Conservation (phyloP, 2,888 invertebrate species). For the Leucophenga maculata region DNA sequence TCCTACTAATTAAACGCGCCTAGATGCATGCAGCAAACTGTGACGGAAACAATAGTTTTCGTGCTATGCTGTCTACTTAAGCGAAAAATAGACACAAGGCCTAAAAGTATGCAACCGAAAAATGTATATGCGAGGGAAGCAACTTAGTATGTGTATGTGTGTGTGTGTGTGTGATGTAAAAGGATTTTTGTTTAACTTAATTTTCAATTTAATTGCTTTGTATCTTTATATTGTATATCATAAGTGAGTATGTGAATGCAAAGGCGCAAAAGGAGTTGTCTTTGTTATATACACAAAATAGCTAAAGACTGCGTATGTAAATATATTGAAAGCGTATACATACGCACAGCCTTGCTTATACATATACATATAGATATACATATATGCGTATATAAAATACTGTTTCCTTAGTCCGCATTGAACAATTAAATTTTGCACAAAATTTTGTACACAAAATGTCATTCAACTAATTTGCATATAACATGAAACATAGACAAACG, state of each 20-base stretch:
- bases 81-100: constrained; percentile 12
- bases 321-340: background rate
- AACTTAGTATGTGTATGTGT: background rate
- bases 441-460: constrained; percentile 27
- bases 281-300: background rate
- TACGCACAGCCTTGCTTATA: background rate
- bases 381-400: constrained; percentile 4
- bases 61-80: constrained; percentile 6
- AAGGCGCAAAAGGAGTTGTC: background rate
- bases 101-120: constrained; percentile 24
- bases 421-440: constrained; percentile 27
- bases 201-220: constrained; percentile 25
- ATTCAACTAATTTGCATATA: constrained; percentile 29
- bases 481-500: constrained; percentile 9
- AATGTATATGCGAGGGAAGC: constrained; percentile 37
- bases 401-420: constrained; percentile 5
- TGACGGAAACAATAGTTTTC: constrained; percentile 65
- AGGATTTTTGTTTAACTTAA: constrained; percentile 24
- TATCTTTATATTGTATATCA: background rate
- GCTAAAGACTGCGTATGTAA: background rate
- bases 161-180: background rate
- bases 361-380: constrained; percentile 11
- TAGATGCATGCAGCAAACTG: constrained; percentile 44
- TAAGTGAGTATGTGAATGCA: constrained; percentile 2
- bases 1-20: constrained; percentile 62